Conservation (phyloP, 2,113 vertebrate genomes). For the Actenoides hombroni region DNA sequence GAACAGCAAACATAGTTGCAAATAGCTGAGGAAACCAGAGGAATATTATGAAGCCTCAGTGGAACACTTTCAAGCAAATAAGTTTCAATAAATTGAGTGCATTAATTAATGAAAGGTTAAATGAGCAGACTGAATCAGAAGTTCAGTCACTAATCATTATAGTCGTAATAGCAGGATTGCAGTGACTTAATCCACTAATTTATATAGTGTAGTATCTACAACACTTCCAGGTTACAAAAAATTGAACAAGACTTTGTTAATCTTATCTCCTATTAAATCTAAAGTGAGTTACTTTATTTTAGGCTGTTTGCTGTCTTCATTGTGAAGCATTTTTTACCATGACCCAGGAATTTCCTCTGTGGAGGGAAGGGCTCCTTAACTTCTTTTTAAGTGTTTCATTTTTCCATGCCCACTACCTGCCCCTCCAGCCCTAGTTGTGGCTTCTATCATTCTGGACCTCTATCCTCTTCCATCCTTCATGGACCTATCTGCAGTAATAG, state of each 20-base stretch:
- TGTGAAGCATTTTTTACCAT: not conserved
- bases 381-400: not conserved
- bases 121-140: not conserved
- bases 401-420: not conserved
- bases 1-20: not conserved
- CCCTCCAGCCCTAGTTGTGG: not conserved
- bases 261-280: not conserved
- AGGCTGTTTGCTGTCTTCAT: not conserved
- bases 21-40: not conserved
- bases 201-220: not conserved
- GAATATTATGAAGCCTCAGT: not conserved
- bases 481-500: not conserved
- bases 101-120: slow-evolving; percentile 7
- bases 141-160: not conserved
- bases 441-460: not conserved
- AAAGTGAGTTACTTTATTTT: not conserved
- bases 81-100: not conserved
- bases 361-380: not conserved
- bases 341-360: not conserved
- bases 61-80: not conserved
- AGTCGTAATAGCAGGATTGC: not conserved
- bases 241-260: not conserved
- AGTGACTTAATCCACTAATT: not conserved
- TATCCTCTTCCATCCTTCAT: too few species aligned
- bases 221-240: not conserved